Conservation (phyloP, 2,113 vertebrate genomes). For the Siniperca chuatsi region DNA sequence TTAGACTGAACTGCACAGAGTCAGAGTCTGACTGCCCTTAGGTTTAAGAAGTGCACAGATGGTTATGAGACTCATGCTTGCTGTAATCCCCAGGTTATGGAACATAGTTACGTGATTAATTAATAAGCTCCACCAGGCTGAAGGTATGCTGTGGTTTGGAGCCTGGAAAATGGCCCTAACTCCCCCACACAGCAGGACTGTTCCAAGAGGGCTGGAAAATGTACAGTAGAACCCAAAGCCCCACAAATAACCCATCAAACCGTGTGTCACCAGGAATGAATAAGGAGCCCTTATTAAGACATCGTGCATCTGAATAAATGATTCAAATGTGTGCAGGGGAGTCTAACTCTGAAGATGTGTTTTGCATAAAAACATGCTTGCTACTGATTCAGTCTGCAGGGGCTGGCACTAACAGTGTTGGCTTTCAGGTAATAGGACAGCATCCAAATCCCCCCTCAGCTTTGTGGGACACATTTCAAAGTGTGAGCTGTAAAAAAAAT, state of each 20-base stretch:
- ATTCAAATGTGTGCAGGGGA: conserved; percentile 57
- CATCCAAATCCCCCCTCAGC: conserved; percentile 51
- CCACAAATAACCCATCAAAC: conserved; percentile 59
- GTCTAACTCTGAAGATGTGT: conserved; percentile 40
- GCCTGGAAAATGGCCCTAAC: conserved; percentile 64
- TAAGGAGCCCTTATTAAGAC: conserved; percentile 61
- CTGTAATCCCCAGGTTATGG: conserved; percentile 76
- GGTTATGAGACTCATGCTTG: conserved; percentile 59
- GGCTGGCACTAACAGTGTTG: conserved; percentile 22
- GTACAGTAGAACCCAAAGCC: conserved; percentile 35
- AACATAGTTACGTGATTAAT: conserved; percentile 79
- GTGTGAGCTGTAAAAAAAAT: too few species aligned
- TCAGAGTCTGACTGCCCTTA: conserved; percentile 33
- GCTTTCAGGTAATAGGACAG: conserved; percentile 56
- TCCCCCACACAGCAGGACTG: conserved; percentile 59
- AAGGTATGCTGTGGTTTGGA: conserved; percentile 64
- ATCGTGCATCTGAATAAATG: conserved; percentile 66
- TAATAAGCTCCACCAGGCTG: conserved; percentile 72
- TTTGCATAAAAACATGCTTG: conserved; percentile 47
- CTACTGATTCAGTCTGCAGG: conserved; percentile 30
- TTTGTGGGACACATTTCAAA: conserved; percentile 25
- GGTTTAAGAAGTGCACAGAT: conserved; percentile 59
- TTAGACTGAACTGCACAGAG: neutral
- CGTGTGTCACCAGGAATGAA: conserved; percentile 53
- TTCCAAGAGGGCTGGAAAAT: conserved; percentile 60